phyloP scores from a whole-genome alignment of 1,140 invertebrate species.

The Galleria mellonella region DNA sequence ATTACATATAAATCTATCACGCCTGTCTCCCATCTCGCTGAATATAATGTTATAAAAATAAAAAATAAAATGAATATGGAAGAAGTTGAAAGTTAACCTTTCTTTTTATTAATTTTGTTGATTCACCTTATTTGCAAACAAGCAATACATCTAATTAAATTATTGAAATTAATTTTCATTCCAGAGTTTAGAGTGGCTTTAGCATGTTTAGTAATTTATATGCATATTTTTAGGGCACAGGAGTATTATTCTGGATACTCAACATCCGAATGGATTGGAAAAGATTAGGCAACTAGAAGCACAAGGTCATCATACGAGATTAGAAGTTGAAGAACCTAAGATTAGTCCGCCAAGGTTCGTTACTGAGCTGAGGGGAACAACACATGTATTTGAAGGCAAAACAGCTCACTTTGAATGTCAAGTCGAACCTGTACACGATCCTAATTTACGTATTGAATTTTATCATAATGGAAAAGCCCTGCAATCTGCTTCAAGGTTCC shows the following conservation, averaged over 20 bases:
- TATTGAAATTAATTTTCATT: no score
- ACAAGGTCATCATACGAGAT: conserved; percentile 83
- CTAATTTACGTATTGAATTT: conserved; percentile 92
- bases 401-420: conserved; percentile 94
- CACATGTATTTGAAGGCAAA: conserved; percentile 88
- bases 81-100: no score
- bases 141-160: no score
- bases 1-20: no score
- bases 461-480: conserved; percentile 93
- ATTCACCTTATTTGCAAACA: no score
- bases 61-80: no score
- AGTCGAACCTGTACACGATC: conserved; percentile 93
- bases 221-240: conserved; percentile 76
- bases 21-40: no score
- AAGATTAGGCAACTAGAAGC: conserved; percentile 93
- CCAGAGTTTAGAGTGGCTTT: no score
- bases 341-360: conserved; percentile 87
- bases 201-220: not conserved
- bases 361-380: conserved; percentile 88
- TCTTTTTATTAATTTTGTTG: no score
- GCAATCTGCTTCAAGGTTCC: conserved; percentile 90
- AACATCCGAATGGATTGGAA: conserved; percentile 94
- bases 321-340: conserved; percentile 87
- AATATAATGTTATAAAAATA: no score
- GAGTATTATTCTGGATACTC: conserved; percentile 91